A percentile compares a stretch with the other conserved stretches of the same genome.
Conservation (phyloP, 2,113 vertebrate genomes). For the Eclectus roratus region DNA sequence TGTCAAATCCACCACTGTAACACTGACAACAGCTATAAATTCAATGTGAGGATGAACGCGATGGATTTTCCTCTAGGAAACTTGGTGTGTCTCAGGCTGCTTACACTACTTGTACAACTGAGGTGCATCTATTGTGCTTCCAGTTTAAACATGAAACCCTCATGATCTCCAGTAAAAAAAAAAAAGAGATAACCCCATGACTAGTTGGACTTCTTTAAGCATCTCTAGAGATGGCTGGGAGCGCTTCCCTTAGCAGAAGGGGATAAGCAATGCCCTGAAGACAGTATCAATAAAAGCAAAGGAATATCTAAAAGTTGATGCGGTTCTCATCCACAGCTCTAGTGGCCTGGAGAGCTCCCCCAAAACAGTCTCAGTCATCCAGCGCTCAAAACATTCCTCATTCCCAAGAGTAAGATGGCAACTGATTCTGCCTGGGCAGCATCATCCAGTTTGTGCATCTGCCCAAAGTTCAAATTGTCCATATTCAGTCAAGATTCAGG, state of each 20-base stretch:
- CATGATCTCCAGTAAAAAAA: background rate
- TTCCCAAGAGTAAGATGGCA: background rate
- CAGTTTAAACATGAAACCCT: background rate
- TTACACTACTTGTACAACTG: background rate
- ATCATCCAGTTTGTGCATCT: background rate
- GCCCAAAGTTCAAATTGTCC: background rate
- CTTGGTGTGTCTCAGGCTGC: background rate
- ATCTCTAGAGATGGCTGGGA: background rate
- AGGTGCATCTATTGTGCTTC: background rate
- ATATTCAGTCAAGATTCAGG: background rate
- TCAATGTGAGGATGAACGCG: background rate
- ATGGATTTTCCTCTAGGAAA: background rate
- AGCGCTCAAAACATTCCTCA: background rate
- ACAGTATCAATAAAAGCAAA: background rate
- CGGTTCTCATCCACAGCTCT: background rate
- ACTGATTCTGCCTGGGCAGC: background rate
- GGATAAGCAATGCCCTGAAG: background rate
- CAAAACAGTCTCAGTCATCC: background rate
- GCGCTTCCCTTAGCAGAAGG: background rate
- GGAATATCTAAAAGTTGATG: background rate
- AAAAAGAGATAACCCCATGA: background rate
- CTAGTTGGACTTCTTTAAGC: background rate
- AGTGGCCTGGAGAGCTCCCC: background rate
- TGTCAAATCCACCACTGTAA: background rate
- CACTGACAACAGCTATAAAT: background rate